Conservation (phyloP, 2,797 vertebrate species). For the Mus caroli region DNA sequence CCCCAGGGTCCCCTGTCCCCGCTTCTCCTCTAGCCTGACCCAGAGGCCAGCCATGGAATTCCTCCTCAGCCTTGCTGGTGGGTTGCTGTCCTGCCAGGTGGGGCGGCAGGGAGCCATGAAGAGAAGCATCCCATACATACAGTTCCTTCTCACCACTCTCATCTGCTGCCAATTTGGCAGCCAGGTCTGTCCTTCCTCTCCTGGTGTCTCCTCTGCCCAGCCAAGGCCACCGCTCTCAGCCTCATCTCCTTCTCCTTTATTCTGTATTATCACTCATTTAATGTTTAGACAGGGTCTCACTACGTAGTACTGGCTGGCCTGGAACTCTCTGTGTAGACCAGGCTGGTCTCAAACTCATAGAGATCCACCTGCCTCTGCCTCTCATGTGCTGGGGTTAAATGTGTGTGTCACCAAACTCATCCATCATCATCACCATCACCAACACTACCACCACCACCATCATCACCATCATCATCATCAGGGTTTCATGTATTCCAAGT, state of each 20-base stretch:
- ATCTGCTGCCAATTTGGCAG: neutral
- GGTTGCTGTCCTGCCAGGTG: neutral
- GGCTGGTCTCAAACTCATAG: neutral
- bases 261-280: neutral
- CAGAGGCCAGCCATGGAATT: accelerated
- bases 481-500: neutral
- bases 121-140: accelerated
- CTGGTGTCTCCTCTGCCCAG: neutral
- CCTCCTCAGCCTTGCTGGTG: neutral
- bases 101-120: neutral
- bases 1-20: neutral
- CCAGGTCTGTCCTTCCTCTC: neutral
- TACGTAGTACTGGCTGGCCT: neutral
- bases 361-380: neutral
- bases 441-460: neutral
- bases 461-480: neutral
- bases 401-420: neutral
- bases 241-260: neutral
- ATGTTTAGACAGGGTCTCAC: neutral
- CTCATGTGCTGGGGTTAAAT: neutral
- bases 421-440: accelerated
- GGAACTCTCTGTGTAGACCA: neutral
- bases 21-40: neutral
- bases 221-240: neutral
- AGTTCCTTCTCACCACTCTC: neutral